Conservation (phyloP, 2,113 vertebrate species). For the Zapornia atra region DNA sequence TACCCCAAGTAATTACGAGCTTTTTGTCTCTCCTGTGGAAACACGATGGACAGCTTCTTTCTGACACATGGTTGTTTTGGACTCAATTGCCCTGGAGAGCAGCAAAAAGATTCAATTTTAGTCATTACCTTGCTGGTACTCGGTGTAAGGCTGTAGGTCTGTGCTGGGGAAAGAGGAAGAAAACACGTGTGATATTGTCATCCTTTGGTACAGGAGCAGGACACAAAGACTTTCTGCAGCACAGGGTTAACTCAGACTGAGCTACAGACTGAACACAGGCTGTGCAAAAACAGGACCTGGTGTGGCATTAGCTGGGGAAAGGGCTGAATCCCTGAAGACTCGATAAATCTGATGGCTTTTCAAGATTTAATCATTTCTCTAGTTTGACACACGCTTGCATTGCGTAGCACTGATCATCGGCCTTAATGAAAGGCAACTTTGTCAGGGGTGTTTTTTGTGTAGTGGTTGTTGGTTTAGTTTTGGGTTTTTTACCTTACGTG, state of each 20-base stretch:
- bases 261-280: not conserved
- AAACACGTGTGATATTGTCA: not conserved
- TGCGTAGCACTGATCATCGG: not conserved
- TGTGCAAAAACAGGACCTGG: not conserved
- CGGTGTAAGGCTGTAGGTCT: not conserved
- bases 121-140: conserved; percentile 2
- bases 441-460: not conserved
- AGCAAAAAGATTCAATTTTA: not conserved
- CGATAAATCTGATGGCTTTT: not conserved
- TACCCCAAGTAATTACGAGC: not conserved
- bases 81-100: not conserved
- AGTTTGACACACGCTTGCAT: rapidly evolving
- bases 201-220: not conserved
- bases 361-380: not conserved
- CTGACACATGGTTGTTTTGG: not conserved
- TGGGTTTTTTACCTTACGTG: not conserved
- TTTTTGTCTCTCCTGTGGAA: not conserved
- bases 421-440: not conserved
- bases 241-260: not conserved
- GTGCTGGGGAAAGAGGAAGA: conserved; percentile 4
- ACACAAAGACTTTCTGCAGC: not conserved
- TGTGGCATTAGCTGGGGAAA: not conserved
- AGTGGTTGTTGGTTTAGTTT: not conserved
- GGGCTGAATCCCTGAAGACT: not conserved
- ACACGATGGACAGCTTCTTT: not conserved